Conservation (phyloP, 2,113 vertebrate genomes). For the Zeus faber region DNA sequence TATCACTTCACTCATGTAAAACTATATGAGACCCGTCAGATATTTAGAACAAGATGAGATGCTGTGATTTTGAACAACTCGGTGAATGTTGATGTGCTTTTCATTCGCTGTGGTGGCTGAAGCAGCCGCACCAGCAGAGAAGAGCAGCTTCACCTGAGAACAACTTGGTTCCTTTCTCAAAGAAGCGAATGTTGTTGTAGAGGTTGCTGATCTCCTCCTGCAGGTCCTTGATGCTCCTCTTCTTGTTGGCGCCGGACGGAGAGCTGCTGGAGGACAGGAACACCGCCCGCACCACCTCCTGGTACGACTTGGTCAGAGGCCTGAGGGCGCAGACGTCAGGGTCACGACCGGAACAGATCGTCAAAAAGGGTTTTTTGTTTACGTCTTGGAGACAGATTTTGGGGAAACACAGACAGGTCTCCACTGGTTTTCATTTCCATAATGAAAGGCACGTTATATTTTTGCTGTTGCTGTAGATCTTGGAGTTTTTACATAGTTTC, state of each 20-base stretch:
- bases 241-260: constrained; percentile 80
- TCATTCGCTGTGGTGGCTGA: background rate
- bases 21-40: too few species aligned
- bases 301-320: constrained; percentile 86
- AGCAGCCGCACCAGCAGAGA: too few species aligned
- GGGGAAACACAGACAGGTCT: too few species aligned
- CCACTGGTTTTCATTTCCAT: too few species aligned
- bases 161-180: constrained; percentile 88
- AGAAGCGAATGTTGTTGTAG: constrained; percentile 89
- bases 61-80: background rate
- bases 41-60: too few species aligned
- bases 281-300: constrained; percentile 86
- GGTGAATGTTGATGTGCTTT: background rate
- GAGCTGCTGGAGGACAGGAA: constrained; percentile 83
- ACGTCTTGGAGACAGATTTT: too few species aligned
- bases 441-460: too few species aligned
- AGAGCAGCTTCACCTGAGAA: constrained; percentile 84
- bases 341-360: too few species aligned
- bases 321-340: constrained; percentile 60
- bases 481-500: too few species aligned
- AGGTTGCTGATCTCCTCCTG: constrained; percentile 93
- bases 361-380: too few species aligned
- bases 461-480: too few species aligned
- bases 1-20: too few species aligned
- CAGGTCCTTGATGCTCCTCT: constrained; percentile 88